A percentile compares a stretch with the other conserved stretches of the same genome.
These are phyloP conservation scores for Drosophila miranda DNA, from an alignment of 1,140 invertebrate genomes.

Conservation along the genomic window DNA sequence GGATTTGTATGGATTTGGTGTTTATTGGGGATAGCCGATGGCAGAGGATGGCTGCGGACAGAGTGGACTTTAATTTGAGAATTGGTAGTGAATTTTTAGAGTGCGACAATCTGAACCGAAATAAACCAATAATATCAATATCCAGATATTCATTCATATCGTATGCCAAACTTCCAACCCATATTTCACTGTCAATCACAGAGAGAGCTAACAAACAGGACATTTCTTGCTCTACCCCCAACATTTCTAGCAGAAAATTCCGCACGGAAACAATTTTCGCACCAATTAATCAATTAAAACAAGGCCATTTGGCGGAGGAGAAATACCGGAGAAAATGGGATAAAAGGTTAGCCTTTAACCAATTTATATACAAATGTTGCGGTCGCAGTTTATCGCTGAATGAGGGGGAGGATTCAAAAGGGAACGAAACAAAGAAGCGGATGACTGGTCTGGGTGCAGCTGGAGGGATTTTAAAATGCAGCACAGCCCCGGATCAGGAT, in stretches of 20 bases:
- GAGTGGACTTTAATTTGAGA: background rate
- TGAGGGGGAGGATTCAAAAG: constrained; percentile 2
- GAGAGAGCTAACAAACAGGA: constrained; percentile 19
- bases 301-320: constrained; percentile 37
- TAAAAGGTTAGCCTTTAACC: constrained; percentile 49
- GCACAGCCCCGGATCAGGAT: constrained; percentile 39
- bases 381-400: constrained; percentile 30
- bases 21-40: constrained; percentile 48
- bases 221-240: too few relatives aligned
- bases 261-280: constrained; percentile 51
- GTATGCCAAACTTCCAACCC: constrained; percentile 7
- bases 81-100: too few relatives aligned
- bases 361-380: constrained; percentile 74
- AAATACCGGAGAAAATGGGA: constrained; percentile 23
- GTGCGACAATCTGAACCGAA: too few relatives aligned
- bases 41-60: constrained; percentile 10
- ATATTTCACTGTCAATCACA: constrained; percentile 42
- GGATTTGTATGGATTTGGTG: constrained; percentile 46
- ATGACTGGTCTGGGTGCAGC: constrained; percentile 47
- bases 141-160: too few relatives aligned
- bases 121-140: background rate
- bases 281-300: constrained; percentile 75
- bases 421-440: constrained; percentile 9
- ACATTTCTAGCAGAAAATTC: too few relatives aligned
- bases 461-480: constrained; percentile 58